A percentile compares a stretch with the other conserved stretches of the same genome.
phyloP scores from a whole-genome alignment of 2,113 vertebrate species.

The Mus spicilegus region DNA sequence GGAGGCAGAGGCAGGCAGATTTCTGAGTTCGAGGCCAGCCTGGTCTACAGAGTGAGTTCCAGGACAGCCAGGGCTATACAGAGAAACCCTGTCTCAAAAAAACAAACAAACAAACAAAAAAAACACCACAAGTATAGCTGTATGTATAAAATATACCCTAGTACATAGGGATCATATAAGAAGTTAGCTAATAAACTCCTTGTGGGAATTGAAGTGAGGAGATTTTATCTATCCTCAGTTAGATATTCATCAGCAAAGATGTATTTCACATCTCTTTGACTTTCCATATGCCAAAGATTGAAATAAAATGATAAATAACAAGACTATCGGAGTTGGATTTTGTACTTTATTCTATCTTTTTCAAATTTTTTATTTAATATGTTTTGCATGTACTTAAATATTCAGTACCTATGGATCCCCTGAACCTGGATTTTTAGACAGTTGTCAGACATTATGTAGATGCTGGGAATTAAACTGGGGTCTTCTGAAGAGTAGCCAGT shows the following conservation, averaged over 20 bases:
- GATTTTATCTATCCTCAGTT: background rate
- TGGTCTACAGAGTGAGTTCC: no score
- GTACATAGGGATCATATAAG: background rate
- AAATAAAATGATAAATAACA: slow-evolving; percentile 1
- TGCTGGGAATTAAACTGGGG: background rate
- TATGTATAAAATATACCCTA: background rate
- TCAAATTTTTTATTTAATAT: background rate
- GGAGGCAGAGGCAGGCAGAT: no score
- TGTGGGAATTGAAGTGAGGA: background rate
- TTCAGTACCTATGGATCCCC: background rate
- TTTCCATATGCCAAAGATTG: slow-evolving; percentile 26
- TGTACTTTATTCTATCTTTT: background rate
- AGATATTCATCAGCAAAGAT: background rate
- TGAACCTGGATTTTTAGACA: background rate
- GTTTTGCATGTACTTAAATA: background rate
- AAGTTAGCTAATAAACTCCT: slow-evolving; percentile 8
- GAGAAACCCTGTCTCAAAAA: no score
- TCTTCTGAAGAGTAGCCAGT: background rate
- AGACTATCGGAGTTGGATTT: background rate
- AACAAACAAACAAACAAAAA: no score
- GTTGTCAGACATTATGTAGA: background rate
- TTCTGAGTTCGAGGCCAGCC: no score
- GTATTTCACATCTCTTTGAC: background rate
- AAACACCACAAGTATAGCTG: background rate
- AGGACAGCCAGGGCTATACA: no score